A percentile compares a stretch with the other conserved stretches of the same genome.
These are phyloP conservation scores for Cheilosia soror DNA, from an alignment of 2,888 invertebrate species.

Conservation along the genomic window DNA sequence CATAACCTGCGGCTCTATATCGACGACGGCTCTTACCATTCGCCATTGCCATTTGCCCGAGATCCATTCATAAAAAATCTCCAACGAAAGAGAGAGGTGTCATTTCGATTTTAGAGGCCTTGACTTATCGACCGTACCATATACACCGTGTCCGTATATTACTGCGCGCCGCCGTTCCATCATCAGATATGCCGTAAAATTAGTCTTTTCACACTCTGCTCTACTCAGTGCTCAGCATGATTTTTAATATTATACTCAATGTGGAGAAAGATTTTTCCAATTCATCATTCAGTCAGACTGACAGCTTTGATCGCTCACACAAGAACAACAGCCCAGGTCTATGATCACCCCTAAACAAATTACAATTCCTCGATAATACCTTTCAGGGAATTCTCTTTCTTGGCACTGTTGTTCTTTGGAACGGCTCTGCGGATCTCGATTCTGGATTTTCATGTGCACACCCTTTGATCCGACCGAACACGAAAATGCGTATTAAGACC, in stretches of 20 bases:
- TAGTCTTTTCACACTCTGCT: conserved; percentile 45
- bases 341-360: conserved; percentile 72
- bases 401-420: conserved; percentile 3
- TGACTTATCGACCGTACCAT: conserved; percentile 54
- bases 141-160: conserved; percentile 4
- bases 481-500: conserved; percentile 72
- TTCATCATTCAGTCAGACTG: conserved; percentile 51
- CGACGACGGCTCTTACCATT: conserved; percentile 28
- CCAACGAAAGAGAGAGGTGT: conserved; percentile 54
- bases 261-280: conserved; percentile 44
- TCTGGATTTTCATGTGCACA: conserved; percentile 52
- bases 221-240: not conserved
- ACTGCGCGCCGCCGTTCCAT: conserved; percentile 40
- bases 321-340: conserved; percentile 15
- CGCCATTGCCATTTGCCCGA: not conserved
- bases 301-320: conserved; percentile 26
- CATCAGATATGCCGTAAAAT: conserved; percentile 36
- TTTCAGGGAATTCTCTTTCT: conserved; percentile 41
- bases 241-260: not conserved
- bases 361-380: conserved; percentile 62
- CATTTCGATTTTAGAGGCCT: conserved; percentile 67
- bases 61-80: conserved; percentile 60
- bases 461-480: conserved; percentile 73
- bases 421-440: conserved; percentile 1
- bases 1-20: conserved; percentile 41